phyloP scores from a whole-genome alignment of 2,888 invertebrate genomes.

The Miltochrista miniata region DNA sequence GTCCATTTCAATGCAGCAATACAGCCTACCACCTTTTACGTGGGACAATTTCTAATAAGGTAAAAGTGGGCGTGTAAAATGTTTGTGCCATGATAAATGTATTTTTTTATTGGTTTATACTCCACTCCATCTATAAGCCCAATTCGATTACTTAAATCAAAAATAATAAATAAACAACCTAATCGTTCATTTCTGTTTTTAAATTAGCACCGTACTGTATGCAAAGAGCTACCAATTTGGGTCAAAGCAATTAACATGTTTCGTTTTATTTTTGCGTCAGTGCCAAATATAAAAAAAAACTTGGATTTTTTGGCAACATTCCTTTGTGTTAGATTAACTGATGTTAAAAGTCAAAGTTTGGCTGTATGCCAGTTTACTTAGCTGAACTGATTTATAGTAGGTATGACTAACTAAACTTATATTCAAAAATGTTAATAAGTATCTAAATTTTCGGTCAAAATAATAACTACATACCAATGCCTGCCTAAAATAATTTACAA shows the following conservation, averaged over 20 bases:
- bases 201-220: conserved; percentile 49
- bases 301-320: conserved; percentile 67
- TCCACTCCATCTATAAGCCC: not conserved
- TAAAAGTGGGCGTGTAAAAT: too few relatives aligned
- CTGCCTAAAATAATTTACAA: too few relatives aligned
- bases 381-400: conserved; percentile 56
- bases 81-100: too few relatives aligned
- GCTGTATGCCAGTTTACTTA: conserved; percentile 48
- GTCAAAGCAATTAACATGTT: conserved; percentile 72
- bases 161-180: conserved; percentile 30
- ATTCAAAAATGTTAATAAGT: too few relatives aligned
- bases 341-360: conserved; percentile 68
- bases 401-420: not conserved
- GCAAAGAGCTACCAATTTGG: conserved; percentile 60
- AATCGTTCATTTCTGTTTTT: conserved; percentile 35
- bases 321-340: conserved; percentile 70
- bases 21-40: too few relatives aligned
- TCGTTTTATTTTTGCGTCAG: conserved; percentile 63
- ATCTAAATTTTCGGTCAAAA: too few relatives aligned
- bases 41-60: too few relatives aligned
- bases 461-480: too few relatives aligned
- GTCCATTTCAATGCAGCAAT: too few relatives aligned
- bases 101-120: too few relatives aligned
- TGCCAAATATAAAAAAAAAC: conserved; percentile 72
- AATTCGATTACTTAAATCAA: conserved; percentile 16